These are phyloP conservation scores for Enteromius thamalakanensis DNA, from an alignment of 2,797 vertebrate genomes.

Conservation along the genomic window DNA sequence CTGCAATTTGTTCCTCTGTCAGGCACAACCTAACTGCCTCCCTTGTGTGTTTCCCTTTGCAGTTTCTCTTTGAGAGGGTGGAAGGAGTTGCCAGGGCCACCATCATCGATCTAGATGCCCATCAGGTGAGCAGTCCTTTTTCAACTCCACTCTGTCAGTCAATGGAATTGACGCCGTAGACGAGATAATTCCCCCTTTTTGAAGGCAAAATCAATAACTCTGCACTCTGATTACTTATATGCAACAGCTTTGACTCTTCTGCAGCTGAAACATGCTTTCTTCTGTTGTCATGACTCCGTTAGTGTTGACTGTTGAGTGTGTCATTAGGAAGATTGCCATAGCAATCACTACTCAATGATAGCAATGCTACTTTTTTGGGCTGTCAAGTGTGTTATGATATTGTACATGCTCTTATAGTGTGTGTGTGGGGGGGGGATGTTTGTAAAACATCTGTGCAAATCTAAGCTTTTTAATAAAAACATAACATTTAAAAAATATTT, in stretches of 20 bases:
- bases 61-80: constrained; percentile 94
- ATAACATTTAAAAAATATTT: too few species aligned
- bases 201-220: constrained; percentile 43
- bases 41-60: constrained; percentile 48
- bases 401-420: not conserved
- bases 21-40: constrained; percentile 14
- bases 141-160: constrained; percentile 50
- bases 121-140: constrained; percentile 85
- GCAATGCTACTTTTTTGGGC: not conserved
- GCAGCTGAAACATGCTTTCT: constrained; percentile 14
- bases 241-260: constrained; percentile 12
- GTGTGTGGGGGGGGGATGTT: not conserved
- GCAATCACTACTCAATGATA: constrained; percentile 17
- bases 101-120: constrained; percentile 93
- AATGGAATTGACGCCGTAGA: constrained; percentile 55
- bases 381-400: constrained; percentile 14
- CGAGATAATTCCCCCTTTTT: constrained; percentile 56
- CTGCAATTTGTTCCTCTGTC: constrained; percentile 34
- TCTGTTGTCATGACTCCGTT: constrained; percentile 23
- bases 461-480: too few species aligned
- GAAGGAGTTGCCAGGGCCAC: constrained; percentile 87
- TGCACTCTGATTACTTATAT: constrained; percentile 6
- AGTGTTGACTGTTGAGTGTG: constrained; percentile 10
- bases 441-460: not conserved
- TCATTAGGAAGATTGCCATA: constrained; percentile 25